These are phyloP conservation scores for Sclerodermus sp. DNA, from an alignment of 2,888 invertebrate species.

Conservation along the genomic window DNA sequence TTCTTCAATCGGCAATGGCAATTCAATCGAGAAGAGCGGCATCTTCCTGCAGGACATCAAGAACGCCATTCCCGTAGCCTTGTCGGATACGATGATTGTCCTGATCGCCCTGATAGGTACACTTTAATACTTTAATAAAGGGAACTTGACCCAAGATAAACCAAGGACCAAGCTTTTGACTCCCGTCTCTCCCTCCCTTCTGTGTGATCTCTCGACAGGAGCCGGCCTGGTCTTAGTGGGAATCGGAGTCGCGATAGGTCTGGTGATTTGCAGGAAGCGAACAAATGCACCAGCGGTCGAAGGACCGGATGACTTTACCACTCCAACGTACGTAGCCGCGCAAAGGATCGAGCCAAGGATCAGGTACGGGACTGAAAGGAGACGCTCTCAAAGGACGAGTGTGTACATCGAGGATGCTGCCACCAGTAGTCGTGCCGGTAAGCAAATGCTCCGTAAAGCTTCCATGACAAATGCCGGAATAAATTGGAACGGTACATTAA, in stretches of 20 bases:
- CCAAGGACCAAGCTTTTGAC: no score
- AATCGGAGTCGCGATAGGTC: slow-evolving; percentile 51
- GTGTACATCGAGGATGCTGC: slow-evolving; percentile 51
- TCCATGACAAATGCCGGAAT: no score
- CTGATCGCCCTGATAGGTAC: slow-evolving; percentile 49
- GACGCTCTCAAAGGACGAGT: slow-evolving; percentile 48
- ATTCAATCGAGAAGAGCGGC: slow-evolving; percentile 36
- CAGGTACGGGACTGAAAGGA: slow-evolving; percentile 44
- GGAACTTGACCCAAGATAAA: not conserved
- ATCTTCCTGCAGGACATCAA: slow-evolving; percentile 45
- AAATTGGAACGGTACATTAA: not conserved
- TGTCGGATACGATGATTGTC: slow-evolving; percentile 44
- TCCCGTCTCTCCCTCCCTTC: no score
- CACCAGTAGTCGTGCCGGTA: slow-evolving; percentile 52
- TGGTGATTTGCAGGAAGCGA: slow-evolving; percentile 50
- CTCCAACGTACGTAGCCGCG: slow-evolving; percentile 49
- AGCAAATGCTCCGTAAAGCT: not conserved
- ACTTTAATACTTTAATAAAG: not conserved
- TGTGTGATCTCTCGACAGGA: slow-evolving; percentile 51
- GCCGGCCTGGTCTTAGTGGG: slow-evolving; percentile 49
- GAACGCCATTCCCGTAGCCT: slow-evolving; percentile 40
- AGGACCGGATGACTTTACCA: slow-evolving; percentile 51
- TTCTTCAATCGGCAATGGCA: no score
- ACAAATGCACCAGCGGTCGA: slow-evolving; percentile 29
- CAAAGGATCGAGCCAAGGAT: slow-evolving; percentile 50